Evolutionary conservation across 2,113 vertebrate genomes (phyloP), one percentile per base, ranked within the genome.

Genomic region (Tachycineta bicolor): DNA sequence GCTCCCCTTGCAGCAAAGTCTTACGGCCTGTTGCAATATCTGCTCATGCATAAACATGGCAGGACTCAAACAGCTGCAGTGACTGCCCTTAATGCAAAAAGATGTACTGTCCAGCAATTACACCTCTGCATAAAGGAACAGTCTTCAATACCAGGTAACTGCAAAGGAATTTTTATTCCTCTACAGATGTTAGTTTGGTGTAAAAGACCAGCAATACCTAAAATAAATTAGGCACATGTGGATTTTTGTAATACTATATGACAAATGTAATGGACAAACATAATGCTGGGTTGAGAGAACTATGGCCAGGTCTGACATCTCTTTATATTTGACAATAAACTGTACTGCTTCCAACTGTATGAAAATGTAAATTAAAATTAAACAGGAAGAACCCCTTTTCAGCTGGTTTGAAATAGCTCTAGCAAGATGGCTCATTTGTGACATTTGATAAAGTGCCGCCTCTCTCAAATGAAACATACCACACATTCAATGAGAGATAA

Each of bases 1-100:
- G 25, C 46, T 80, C 56, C 83, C 55, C 28, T 88, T 93, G 79
- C 77, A 83, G 75, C 44, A 84, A 87, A 83, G 65, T 92, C 83
- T 90, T 81, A 33, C 47, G 76, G 44, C 56, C 17, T 49, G 63
- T 39, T 47, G 21, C 31, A 33, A 65, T 83, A 80, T 58, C 81
- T 76, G 39, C 24, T 82, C 52, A 75, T 84, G 70, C 75, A 87
- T 89, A 87, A 92, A 79, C 87, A 94, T 37, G 58, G 78, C 74
- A 62, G 74, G 65, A 77, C 17, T 69, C 60, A 43, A 78, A 84
- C 83, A 90, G 92, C 91, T 93, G 86, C 20, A 4, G 59, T 33
- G 70, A 87, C 67, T 62, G 41, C 47, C 31, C 3, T 65, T 59
- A 73, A 88, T 63, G 74, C 74, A 71, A 82, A 78, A 83, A 64